Base-by-base conservation (phyloP, 2,113 vertebrate species). In the Protobothrops mucrosquamatus region DNA sequence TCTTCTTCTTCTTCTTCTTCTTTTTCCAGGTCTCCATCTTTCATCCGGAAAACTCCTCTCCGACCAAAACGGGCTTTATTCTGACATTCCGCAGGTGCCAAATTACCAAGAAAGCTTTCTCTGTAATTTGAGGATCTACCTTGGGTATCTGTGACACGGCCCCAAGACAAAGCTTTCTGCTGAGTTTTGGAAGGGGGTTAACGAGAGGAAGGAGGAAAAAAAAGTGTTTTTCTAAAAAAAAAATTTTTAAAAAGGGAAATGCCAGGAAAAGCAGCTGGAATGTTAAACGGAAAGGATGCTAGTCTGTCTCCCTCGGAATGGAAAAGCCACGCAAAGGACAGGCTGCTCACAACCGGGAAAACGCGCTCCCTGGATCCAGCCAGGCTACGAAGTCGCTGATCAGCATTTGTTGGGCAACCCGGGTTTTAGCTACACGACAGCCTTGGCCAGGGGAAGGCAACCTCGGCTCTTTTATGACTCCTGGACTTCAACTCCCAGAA, bases 101-200 rank as follows among this genome's bases (percentile, higher is more conserved):
- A 18, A 92, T 95, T 87, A 55, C 12, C 34, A 54, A 90, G 95
- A 56, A 94, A 95, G 90, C 2, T 0, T 26, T 93, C 29, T 57
- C 57, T 57, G 39, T 39, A 23, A 91, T 57, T 51, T 85, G 81
- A 10, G 7, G 29, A 95, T 95, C 96, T 94, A 96, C 96, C 96
- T 95, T 96, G 0, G 11, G 95, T 39, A 94, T 95, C 97, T 23
- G 96, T 97, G 39, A 39, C 94, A 96, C 95, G 94, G 96, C 95
- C 92, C 87, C 52, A 90, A 92, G 91, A 94, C 81, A 96, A 95
- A 96, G 51, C 23, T 24, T 90, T 93, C 2, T 46, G 34, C 24
- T 91, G 90, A 85, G 92, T 92, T 91, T 93, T 91, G 20, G 64
- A 92, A 1, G 0, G 46, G 2, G 88, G 91, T 52, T 52, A 48